Base-by-base conservation (phyloP, 2,113 vertebrate species). In the Burhinus oedicnemus region DNA sequence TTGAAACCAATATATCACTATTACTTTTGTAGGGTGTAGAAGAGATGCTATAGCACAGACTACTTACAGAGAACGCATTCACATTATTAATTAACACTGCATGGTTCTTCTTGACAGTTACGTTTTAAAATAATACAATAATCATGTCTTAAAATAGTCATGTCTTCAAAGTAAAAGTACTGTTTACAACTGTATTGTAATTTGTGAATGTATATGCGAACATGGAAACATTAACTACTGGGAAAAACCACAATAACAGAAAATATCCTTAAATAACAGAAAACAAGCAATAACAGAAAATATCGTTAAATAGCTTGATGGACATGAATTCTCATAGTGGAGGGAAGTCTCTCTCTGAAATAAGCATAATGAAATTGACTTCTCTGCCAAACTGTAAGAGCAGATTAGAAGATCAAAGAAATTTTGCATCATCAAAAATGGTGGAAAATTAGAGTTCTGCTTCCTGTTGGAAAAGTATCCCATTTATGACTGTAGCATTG, bases 71-170 rank as follows among this genome's bases (percentile, higher is more conserved):
- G 36, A 69, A 84, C 38, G 20, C 32, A 26, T 77, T 72, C 38
- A 72, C 8, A 5, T 72, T 68, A 23, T 64, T 75, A 25, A 40
- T 36, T 62, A 72, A 55, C 14, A 27, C 45, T 79, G 17, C 6
- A 2, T 45, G 27, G 1, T 71, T 91, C 27, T 66, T 92, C 65
- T 45, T 72, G 36, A 51, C 14, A 60, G 21, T 40, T 87, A 14
- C 4, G 49, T 47, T 83, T 83, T 21, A 27, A 84, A 74, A 66
- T 42, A 81, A 74, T 81, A 29, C 9, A 80, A 8, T 77, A 60
- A 51, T 9, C 1, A 0, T 72, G 7, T 42, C 19, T 77, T 55
- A 30, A 51, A 84, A 36, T n/a, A 66, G 15, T 45, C 0, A 1
- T 20, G 25, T 79, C 7, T 51, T 78, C 16, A 64, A 78, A 78